A percentile compares a stretch with the other conserved stretches of the same genome.
phyloP scores from a whole-genome alignment of 2,113 vertebrate species.

The Marcusenius ussheri region DNA sequence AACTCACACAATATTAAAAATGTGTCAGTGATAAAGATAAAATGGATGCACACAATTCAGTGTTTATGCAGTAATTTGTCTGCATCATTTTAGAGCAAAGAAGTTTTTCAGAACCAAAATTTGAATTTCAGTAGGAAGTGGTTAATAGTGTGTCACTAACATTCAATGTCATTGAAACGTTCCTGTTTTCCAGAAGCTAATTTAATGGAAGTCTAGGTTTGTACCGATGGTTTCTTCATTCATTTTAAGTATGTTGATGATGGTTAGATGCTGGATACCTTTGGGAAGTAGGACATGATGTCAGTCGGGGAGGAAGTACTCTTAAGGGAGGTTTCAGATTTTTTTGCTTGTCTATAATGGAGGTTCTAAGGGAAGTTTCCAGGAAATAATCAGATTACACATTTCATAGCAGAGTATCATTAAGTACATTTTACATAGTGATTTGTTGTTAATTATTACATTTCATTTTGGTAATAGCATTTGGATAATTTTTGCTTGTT shows the following conservation, averaged over 20 bases:
- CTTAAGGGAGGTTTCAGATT: neutral
- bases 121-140: neutral
- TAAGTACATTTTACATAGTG: conserved; percentile 6
- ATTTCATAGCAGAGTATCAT: neutral
- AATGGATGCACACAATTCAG: neutral
- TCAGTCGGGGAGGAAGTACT: neutral
- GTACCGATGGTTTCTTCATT: neutral
- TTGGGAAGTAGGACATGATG: neutral
- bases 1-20: too few relatives aligned
- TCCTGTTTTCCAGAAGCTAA: neutral
- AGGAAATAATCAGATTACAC: neutral
- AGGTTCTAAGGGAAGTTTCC: neutral
- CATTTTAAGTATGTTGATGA: neutral
- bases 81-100: neutral
- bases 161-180: neutral
- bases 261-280: neutral
- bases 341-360: neutral
- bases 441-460: conserved; percentile 12
- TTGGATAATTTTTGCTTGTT: neutral
- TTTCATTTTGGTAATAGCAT: conserved; percentile 5
- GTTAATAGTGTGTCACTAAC: neutral
- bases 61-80: neutral
- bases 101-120: neutral
- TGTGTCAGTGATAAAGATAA: neutral
- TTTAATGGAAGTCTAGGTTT: neutral